These are phyloP conservation scores for Oryzias sinensis DNA, from an alignment of 2,797 vertebrate species.

Conservation along the genomic window DNA sequence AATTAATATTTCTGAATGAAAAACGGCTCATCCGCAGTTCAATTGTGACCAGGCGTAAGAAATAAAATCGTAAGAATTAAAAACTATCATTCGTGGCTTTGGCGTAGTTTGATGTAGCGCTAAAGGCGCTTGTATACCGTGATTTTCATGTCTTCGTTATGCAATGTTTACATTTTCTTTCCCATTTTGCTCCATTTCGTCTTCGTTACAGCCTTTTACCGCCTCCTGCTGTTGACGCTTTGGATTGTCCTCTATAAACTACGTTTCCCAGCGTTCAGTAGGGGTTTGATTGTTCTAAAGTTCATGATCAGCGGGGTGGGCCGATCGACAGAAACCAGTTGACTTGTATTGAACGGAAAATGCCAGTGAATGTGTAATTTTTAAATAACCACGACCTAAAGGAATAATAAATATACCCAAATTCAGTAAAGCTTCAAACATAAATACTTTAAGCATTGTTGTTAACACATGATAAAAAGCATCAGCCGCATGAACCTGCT, in stretches of 20 bases:
- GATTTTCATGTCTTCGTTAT: constrained; percentile 41
- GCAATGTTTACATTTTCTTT: constrained; percentile 51
- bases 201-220: constrained; percentile 2
- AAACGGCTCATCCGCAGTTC: no score
- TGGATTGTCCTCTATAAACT: constrained; percentile 10
- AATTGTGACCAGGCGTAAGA: background rate
- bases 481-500: no score
- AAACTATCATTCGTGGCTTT: background rate
- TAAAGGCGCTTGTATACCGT: background rate
- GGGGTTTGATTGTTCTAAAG: background rate
- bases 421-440: no score
- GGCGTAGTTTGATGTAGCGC: background rate
- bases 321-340: no score
- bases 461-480: no score
- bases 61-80: background rate
- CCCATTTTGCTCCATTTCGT: constrained; percentile 12
- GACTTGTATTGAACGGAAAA: no score
- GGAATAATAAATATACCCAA: no score
- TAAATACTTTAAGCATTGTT: no score
- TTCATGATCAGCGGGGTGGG: no score
- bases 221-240: constrained; percentile 36
- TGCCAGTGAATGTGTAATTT: no score
- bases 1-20: no score
- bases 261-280: constrained; percentile 47
- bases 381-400: no score